These are phyloP conservation scores for Acleris sparsana DNA, from an alignment of 2,888 invertebrate species.

Conservation along the genomic window DNA sequence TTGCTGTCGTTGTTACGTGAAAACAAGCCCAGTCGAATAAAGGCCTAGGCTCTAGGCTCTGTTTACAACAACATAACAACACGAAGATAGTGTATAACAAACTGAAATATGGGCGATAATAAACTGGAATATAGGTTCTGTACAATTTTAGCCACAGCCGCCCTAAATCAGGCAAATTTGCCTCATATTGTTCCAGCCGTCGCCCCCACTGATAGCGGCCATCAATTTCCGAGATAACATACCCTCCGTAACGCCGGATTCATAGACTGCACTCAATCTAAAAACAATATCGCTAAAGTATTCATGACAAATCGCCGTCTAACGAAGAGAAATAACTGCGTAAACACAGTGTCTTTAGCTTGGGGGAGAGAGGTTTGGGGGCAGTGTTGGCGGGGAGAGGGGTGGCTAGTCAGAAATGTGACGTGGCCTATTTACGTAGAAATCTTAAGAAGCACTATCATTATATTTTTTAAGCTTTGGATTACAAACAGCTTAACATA, in stretches of 20 bases:
- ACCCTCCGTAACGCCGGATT: slow-evolving; percentile 29
- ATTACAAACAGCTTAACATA: no score
- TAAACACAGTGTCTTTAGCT: slow-evolving; percentile 75
- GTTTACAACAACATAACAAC: no score
- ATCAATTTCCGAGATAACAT: slow-evolving; percentile 41
- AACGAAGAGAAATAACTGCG: slow-evolving; percentile 82
- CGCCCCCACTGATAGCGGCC: slow-evolving; percentile 38
- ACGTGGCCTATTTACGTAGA: no score
- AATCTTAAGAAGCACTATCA: no score
- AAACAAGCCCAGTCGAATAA: no score
- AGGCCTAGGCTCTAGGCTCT: no score
- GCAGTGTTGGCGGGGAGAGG: slow-evolving; percentile 46
- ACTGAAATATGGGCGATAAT: no score
- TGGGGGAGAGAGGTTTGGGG: slow-evolving; percentile 54
- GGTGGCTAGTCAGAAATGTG: neutral
- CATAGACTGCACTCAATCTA: slow-evolving; percentile 69
- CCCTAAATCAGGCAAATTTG: slow-evolving; percentile 26
- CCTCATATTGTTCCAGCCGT: slow-evolving; percentile 30
- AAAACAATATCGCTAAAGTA: slow-evolving; percentile 82
- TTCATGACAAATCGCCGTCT: slow-evolving; percentile 81
- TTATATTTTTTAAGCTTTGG: no score
- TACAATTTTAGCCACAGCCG: slow-evolving; percentile 17
- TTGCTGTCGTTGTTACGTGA: no score
- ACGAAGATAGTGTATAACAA: no score
- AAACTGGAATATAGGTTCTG: no score